Base-by-base conservation (phyloP, 2,888 invertebrate species). In the Hyposoter dolosus region DNA sequence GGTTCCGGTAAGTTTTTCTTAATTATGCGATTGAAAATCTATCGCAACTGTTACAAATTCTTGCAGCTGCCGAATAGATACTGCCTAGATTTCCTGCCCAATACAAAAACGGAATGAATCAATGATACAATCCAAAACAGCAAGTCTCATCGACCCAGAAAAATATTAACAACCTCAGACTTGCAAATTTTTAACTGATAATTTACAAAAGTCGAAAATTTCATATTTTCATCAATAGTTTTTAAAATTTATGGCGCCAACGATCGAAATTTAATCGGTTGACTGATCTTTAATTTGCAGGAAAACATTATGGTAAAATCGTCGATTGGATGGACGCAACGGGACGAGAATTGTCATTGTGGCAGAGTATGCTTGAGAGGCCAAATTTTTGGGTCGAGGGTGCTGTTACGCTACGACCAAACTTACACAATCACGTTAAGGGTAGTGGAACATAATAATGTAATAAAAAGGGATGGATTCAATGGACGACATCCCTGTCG, bases 301-400 rank as follows among this genome's bases (percentile, higher is more conserved):
- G 98, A 88, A 97, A 97, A 92, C 97, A 97, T 94, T 96, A 97
- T 94, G 98, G 98, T 7, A 97, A 97, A 89, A 95, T 95, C 56
- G 98, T 98, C 19, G 98, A 98, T 90, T 99, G 99, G 98, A 98
- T 99, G 98, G 99, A 99, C 94, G 98, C 98, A 71, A 96, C 96
- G 12, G 98, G 98, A 77, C 98, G 98, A 91, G 99, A 99, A 94
- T 95, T 97, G 47, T 96, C 97, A 0, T 95, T 99, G 12, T 99
- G 99, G 99, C 98, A 98, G 93, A 97, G 97, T 87, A 99, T 99
- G 98, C 95, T 99, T 92, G 98, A 98, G 92, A 95, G 97, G 86
- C 99, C 99, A 47, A 98, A 98, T 94, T 97, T 98, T 94, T 99
- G 99, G 99, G 98, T 99, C n/a, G 99, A 99, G 94, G 98, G 98